Evolutionary conservation across 2,888 invertebrate genomes (phyloP).

Genomic region (Alloscopus bannaensis): DNA sequence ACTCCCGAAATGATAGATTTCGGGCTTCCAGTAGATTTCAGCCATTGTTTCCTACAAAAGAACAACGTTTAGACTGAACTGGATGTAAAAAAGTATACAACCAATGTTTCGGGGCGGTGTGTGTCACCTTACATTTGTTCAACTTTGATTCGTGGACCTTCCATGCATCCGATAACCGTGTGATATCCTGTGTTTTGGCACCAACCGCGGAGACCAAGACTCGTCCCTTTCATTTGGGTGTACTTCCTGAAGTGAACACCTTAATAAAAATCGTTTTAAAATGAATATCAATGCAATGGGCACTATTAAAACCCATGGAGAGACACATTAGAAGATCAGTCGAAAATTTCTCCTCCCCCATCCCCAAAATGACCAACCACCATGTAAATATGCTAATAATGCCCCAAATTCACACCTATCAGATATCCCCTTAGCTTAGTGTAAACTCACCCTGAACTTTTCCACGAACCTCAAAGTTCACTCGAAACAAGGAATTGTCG

Average conservation of each 20-base stretch:
- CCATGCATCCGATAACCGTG: constrained; percentile 80
- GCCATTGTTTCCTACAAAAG: constrained; percentile 77
- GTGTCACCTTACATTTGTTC: constrained; percentile 57
- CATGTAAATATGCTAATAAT: no score
- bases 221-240: constrained; percentile 81
- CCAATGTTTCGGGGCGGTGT: not conserved
- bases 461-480: constrained; percentile 66
- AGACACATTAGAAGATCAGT: no score
- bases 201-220: constrained; percentile 83
- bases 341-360: no score
- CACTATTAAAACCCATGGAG: no score
- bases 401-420: no score
- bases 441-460: constrained; percentile 67
- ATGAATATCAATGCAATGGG: no score
- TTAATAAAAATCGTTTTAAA: constrained; percentile 17
- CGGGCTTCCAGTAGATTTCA: constrained; percentile 84
- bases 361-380: no score
- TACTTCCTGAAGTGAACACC: constrained; percentile 76
- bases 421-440: no score
- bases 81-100: not conserved
- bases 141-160: constrained; percentile 54
- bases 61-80: not conserved
- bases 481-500: constrained; percentile 26
- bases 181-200: constrained; percentile 83
- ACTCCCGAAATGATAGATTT: constrained; percentile 84